Evolutionary conservation across 2,797 vertebrate species (phyloP), one percentile per base, ranked within the genome.

Genomic region (Lagorchestes hirsutus): DNA sequence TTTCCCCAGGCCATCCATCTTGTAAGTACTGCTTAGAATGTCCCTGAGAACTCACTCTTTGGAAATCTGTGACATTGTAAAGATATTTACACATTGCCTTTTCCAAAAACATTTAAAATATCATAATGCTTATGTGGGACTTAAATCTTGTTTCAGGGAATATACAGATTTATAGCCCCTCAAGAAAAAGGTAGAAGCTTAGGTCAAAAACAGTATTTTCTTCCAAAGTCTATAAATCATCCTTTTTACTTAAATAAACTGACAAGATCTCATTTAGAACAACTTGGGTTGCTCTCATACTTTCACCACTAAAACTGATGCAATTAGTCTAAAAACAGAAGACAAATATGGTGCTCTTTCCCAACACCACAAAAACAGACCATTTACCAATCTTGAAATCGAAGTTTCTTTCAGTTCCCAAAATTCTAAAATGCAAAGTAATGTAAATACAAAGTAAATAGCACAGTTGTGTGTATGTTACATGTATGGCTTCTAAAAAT

Each of bases 81-180:
- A 82, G 55, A 90, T 24, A 55, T 93, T 5, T 46, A 58, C 55
- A 87, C 31, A 29, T 92, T 4, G 46, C 67, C 40, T 59, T 93
- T 67, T 92, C n/a, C 52, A 46, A 27, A 56, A 31, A 46, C 62
- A 74, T 59, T 31, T 31, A n/a, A 67, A 67, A 52, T n/a, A 5
- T 3, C 34, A 59, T 16, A 24, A 16, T 22, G 14, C 4, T 2
- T 3, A 14, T 18, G 31, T 54, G 10, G 40, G 24, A 91, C 57
- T 4, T 2, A 28, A 5, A 8, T 18, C 18, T 46, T 13, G 54
- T n/a, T 18, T 92, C 11, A 14, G 50, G 46, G 91, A 54, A 27
- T 55, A 92, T 58, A 3, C 27, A 12, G 0, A 0, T 18, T 55
- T 0, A 0, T 54, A 5, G 3, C 18, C 31, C 31, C 3, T 55